These are phyloP conservation scores for Bombus balteatus DNA, from an alignment of 1,140 invertebrate genomes.

Conservation along the genomic window DNA sequence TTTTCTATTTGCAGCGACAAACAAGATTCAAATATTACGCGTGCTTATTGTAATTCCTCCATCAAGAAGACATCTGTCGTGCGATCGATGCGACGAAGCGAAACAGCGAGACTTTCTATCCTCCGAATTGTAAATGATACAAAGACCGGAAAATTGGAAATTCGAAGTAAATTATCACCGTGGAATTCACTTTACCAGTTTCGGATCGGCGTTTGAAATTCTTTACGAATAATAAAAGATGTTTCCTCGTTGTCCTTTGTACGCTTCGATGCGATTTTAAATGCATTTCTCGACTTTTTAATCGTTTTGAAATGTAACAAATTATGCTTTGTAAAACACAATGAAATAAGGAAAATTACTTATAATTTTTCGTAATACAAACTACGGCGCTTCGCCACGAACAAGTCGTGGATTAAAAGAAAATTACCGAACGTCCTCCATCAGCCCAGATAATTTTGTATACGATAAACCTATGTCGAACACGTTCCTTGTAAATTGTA, in stretches of 20 bases:
- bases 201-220: neutral
- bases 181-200: neutral
- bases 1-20: neutral
- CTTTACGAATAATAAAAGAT: neutral
- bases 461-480: no score
- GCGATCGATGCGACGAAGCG: neutral
- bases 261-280: no score
- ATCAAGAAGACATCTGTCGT: conserved; percentile 73
- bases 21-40: conserved; percentile 1
- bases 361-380: no score
- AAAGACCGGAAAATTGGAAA: conserved; percentile 67
- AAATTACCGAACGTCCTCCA: no score
- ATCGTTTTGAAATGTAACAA: no score
- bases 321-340: no score
- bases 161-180: conserved; percentile 65
- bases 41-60: conserved; percentile 54
- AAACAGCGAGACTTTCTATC: neutral
- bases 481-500: no score
- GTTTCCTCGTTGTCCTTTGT: neutral
- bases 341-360: no score
- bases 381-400: no score
- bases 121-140: neutral
- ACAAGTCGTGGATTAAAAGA: no score
- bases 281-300: no score
- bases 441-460: no score